Evolutionary conservation across 2,113 vertebrate species (phyloP).

Genomic region (Tricholaema leucomelas): DNA sequence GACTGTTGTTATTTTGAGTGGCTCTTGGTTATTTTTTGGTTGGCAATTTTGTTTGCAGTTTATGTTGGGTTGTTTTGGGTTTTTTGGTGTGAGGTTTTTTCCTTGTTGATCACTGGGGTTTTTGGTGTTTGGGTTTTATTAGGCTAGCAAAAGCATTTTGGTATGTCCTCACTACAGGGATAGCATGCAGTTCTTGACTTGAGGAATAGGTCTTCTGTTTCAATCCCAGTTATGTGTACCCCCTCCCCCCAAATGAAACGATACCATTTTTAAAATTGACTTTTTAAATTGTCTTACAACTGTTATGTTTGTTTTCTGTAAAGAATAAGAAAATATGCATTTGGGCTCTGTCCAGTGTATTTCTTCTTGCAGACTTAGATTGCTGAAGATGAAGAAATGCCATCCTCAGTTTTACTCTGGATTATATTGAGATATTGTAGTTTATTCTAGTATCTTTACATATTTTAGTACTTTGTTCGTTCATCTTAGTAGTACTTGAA

Average conservation of each 20-base stretch:
- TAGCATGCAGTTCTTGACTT: not conserved
- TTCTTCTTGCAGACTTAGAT: not conserved
- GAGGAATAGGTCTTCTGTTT: not conserved
- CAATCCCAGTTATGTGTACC: not conserved
- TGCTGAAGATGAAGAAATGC: not conserved
- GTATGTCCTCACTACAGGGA: not conserved
- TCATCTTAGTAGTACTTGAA: not conserved
- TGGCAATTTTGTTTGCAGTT: too few species aligned
- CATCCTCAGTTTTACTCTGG: not conserved
- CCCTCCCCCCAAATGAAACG: not conserved
- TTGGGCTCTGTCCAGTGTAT: not conserved
- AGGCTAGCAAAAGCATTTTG: not conserved
- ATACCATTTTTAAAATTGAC: not conserved
- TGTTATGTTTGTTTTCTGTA: not conserved
- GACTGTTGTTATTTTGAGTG: not conserved
- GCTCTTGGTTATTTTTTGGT: too few species aligned
- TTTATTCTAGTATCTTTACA: too few species aligned
- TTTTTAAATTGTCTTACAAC: not conserved
- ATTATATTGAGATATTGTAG: not conserved
- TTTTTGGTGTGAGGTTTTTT: not conserved
- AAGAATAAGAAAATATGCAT: not conserved
- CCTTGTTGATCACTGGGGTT: too few species aligned
- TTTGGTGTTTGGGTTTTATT: not conserved
- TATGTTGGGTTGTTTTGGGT: too few species aligned
- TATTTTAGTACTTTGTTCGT: not conserved